These are phyloP conservation scores for Chaetodon trifasciatus DNA, from an alignment of 2,797 vertebrate genomes.

Conservation along the genomic window DNA sequence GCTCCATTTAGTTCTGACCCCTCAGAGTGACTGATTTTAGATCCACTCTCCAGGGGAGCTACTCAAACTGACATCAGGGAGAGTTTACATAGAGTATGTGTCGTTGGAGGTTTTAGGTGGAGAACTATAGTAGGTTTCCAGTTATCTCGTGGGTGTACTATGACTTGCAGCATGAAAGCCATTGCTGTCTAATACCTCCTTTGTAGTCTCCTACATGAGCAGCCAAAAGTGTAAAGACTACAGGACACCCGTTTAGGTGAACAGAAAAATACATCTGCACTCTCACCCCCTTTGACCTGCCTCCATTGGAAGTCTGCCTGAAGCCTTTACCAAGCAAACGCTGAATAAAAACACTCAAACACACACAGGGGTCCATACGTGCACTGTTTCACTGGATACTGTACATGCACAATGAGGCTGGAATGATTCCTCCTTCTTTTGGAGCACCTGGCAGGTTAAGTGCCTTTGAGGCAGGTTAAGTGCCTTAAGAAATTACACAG, in stretches of 20 bases:
- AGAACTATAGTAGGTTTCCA: conserved; percentile 16
- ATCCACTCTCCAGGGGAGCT: conserved; percentile 45
- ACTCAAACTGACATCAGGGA: conserved; percentile 28
- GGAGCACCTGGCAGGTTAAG: conserved; percentile 43
- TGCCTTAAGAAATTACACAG: conserved; percentile 41
- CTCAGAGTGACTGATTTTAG: conserved; percentile 59
- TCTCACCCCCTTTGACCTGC: conserved; percentile 19
- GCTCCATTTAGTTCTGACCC: conserved; percentile 56
- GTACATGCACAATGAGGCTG: conserved; percentile 15
- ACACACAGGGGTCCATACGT: conserved; percentile 2
- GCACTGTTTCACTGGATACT: conserved; percentile 17
- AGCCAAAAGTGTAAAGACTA: conserved; percentile 27
- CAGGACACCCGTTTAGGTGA: conserved; percentile 29
- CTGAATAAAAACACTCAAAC: conserved; percentile 27
- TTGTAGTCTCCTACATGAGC: conserved; percentile 13
- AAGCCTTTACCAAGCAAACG: conserved; percentile 10
- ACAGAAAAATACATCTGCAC: conserved; percentile 23
- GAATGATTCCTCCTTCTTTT: conserved; percentile 12
- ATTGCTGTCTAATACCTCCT: conserved; percentile 21
- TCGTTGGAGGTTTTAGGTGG: conserved; percentile 16
- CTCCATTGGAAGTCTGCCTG: conserved; percentile 17
- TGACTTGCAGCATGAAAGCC: conserved; percentile 33
- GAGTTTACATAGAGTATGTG: conserved; percentile 8
- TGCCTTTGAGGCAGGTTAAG: conserved; percentile 35
- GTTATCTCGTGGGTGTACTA: conserved; percentile 30